Conservation (phyloP, 2,113 vertebrate species). For the Ailurus styani region DNA sequence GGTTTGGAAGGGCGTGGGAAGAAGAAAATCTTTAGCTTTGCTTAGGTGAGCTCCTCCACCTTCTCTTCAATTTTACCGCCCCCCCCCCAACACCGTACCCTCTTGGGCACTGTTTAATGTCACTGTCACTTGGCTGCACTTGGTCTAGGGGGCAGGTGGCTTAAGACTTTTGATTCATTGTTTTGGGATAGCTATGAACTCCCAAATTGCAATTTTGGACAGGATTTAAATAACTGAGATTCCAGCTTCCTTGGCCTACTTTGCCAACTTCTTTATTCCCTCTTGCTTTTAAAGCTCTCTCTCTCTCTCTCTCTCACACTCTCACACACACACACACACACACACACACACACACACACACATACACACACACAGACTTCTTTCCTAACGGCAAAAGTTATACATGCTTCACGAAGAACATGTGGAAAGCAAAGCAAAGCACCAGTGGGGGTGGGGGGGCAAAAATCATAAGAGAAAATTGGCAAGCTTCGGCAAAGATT, state of each 20-base stretch:
- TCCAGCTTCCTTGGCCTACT: slow-evolving; percentile 28
- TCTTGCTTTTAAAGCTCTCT: background rate
- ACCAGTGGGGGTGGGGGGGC: background rate
- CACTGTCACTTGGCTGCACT: background rate
- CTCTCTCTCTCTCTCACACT: background rate
- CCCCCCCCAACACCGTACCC: background rate
- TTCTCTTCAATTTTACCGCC: background rate
- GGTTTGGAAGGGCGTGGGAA: background rate
- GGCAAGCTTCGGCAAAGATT: background rate
- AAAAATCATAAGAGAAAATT: background rate
- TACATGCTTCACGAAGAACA: background rate
- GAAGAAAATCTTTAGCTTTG: background rate
- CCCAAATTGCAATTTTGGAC: slow-evolving; percentile 5
- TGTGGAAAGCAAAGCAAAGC: slow-evolving; percentile 9
- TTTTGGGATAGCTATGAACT: slow-evolving; percentile 29
- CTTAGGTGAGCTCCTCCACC: background rate
- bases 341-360: background rate
- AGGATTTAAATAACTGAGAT: slow-evolving; percentile 39
- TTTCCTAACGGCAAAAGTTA: background rate
- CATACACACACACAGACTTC: background rate
- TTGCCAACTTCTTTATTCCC: background rate
- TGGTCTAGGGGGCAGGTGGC: background rate
- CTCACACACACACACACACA: too few relatives aligned
- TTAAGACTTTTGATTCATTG: background rate
- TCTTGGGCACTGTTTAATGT: background rate